Evolutionary conservation across 2,797 vertebrate species (phyloP), one percentile per base, ranked within the genome.

Genomic region (Pteronotus mesoamericanus): DNA sequence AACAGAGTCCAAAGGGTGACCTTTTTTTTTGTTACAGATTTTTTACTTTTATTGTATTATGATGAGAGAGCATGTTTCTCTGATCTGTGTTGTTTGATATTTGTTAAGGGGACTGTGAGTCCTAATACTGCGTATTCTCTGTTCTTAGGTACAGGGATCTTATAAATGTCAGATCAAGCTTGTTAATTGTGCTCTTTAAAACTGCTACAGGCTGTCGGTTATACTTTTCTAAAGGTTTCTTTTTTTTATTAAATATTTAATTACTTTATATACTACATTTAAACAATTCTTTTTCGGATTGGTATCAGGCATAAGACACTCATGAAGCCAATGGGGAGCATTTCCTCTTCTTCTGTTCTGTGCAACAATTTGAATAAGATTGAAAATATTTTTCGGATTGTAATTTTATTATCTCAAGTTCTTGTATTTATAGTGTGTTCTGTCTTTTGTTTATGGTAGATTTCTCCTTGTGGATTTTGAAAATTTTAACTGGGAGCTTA

Each of bases 341-440:
- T 69, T 94, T 97, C 59, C 68, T 86, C 74, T 95, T 95, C 87
- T 88, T 91, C 6, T 87, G 37, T 77, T 78, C 55, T 78, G 57
- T 42, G 59, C 96, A 89, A 92, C 57, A 91, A 46, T 90, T 92
- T 94, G 46, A 92, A 91, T 91, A 84, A 93, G 51, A 91, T 51
- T 89, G 68, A 96, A 93, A 96, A 92, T 93, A 94, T n/a, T 80
- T 89, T n/a, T 59, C n/a, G n/a, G n/a, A n/a, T n/a, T n/a, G 6
- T 71, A 83, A 55, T 86, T 87, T 34, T 55, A 3, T 87, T 44
- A 64, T 39, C 16, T 84, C 66, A 84, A 68, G 32, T 69, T 89
- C 64, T 79, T 71, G 11, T 8, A 66, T 78, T 61, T 69, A 37
- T 55, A 39, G n/a, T 61, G 3, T 72, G n/a, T 16, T 80, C 26